Evolutionary conservation across 2,797 vertebrate species (phyloP), one percentile per base, ranked within the genome.

Genomic region (Smutsia gigantea): DNA sequence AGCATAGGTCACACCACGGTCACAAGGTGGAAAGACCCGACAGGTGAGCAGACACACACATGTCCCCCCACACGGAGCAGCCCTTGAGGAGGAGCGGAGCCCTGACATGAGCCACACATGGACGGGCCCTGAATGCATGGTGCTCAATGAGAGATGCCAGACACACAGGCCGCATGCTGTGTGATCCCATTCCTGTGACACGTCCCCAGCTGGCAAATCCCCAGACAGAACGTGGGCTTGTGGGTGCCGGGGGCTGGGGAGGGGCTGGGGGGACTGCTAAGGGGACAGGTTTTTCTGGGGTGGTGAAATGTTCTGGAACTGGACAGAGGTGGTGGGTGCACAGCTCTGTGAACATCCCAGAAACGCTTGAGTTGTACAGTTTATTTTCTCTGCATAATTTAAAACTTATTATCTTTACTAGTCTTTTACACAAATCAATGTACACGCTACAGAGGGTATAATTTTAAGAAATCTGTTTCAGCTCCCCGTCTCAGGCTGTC

Each of bases 61-160:
- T 14, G 34, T 14, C 68, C 5, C 68, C 12, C 0, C 0, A 0
- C 72, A 19, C 0, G 29, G 9, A 29, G 18, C 29, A 18, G 5
- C 71, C 29, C 15, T 9, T 1, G 8, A 1, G 9, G 42, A 74
- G 42, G 71, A 74, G 27, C 46, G 0, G 13, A 46, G 46, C 5
- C 9, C 37, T 11, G 46, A 6, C 46, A 5, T 4, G 4, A 2
- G 4, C 5, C 1, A 1, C 46, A 46, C 1, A 2, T 2, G 34
- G 46, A 75, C 3, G 0, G 72, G 21, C 72, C 46, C 46, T 0
- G 1, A 53, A 29, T 46, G 11, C 46, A n/a, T 5, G 5, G 13
- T 0, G 11, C 18, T 12, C 46, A 21, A 46, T 46, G 31, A 51
- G 18, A 46, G 72, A 31, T 10, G 7, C 72, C 46, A 21, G 46